These are phyloP conservation scores for Polylopha cassiicola DNA, from an alignment of 2,888 invertebrate species.

Conservation along the genomic window DNA sequence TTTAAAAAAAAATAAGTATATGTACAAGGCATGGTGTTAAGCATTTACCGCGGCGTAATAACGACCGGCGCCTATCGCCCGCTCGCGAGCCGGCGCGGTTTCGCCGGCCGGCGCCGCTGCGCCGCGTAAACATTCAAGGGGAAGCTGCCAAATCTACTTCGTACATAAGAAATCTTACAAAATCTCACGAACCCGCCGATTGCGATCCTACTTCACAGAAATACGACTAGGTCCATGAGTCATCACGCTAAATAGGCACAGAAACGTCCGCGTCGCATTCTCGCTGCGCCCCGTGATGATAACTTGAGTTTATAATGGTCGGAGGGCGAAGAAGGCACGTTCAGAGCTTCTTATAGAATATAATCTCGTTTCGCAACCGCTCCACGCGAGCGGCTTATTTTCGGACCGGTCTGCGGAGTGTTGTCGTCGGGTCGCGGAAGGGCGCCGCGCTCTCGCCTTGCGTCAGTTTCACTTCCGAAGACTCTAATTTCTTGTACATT, in stretches of 20 bases:
- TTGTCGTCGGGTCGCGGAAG: slow-evolving; percentile 36
- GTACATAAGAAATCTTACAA: slow-evolving; percentile 29
- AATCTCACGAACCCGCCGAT: slow-evolving; percentile 25
- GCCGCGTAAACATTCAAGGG: slow-evolving; percentile 40
- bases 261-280: slow-evolving; percentile 43
- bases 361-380: slow-evolving; percentile 35
- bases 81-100: slow-evolving; percentile 1
- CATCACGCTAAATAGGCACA: slow-evolving; percentile 45
- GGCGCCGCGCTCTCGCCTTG: slow-evolving; percentile 22
- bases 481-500: slow-evolving; percentile 30
- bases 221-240: slow-evolving; percentile 40
- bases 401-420: slow-evolving; percentile 36
- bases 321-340: slow-evolving; percentile 35
- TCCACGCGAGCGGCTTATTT: slow-evolving; percentile 42
- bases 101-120: slow-evolving; percentile 22
- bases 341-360: slow-evolving; percentile 38
- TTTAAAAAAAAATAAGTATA: background rate
- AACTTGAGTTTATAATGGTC: slow-evolving; percentile 28
- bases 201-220: slow-evolving; percentile 36
- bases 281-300: slow-evolving; percentile 30
- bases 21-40: background rate
- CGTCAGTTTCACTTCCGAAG: slow-evolving; percentile 16
- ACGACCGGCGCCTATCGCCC: too few relatives aligned
- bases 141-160: slow-evolving; percentile 34
- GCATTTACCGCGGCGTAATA: too few relatives aligned